A percentile compares a stretch with the other conserved stretches of the same genome.
These are phyloP conservation scores for Prionace glauca DNA, from an alignment of 2,797 vertebrate species.

Conservation along the genomic window DNA sequence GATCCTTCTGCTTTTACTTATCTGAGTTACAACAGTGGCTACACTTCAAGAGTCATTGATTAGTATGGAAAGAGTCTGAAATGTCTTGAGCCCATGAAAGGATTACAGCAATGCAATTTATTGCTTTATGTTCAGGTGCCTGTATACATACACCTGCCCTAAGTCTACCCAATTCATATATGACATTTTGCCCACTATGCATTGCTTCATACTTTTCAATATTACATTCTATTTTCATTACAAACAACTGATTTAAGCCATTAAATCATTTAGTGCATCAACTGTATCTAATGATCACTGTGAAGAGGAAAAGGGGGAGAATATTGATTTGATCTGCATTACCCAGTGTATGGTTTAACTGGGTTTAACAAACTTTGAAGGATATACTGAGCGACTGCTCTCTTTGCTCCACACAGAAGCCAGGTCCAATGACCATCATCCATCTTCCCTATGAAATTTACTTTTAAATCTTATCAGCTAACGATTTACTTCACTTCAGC, in stretches of 20 bases:
- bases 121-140: not conserved
- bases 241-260: not conserved
- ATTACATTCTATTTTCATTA: not conserved
- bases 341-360: not conserved
- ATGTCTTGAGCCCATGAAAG: not conserved
- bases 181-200: not conserved
- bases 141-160: not conserved
- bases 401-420: no score
- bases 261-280: constrained; percentile 4
- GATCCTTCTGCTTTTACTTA: no score
- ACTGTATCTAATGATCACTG: not conserved
- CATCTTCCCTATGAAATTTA: not conserved
- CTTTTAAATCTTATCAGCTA: not conserved
- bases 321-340: not conserved
- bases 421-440: not conserved
- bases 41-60: not conserved
- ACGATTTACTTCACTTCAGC: not conserved
- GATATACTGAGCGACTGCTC: not conserved
- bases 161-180: not conserved
- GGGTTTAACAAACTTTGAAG: not conserved
- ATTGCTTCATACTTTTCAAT: not conserved
- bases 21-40: not conserved
- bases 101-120: not conserved
- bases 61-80: not conserved
- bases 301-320: not conserved